Evolutionary conservation across 2,797 vertebrate genomes (phyloP).

Genomic region (Aselliscus stoliczkanus): DNA sequence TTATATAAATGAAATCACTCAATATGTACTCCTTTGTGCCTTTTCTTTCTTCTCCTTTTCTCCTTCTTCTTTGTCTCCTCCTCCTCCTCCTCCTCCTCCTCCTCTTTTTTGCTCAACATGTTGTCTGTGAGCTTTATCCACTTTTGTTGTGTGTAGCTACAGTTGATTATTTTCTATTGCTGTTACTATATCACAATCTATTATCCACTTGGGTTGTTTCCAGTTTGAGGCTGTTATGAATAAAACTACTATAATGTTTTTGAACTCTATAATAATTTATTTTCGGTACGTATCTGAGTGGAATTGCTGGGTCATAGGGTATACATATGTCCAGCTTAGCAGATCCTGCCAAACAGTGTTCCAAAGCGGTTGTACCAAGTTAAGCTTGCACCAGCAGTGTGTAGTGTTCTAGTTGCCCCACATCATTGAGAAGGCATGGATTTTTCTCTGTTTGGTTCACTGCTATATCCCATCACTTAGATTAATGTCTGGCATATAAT

Average conservation of each 20-base stretch:
- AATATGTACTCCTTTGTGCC: background rate
- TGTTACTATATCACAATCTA: background rate
- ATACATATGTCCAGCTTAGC: background rate
- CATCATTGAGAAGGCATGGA: background rate
- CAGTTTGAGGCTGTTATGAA: background rate
- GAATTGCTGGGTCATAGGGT: background rate
- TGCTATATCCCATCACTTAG: background rate
- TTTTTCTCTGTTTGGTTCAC: background rate
- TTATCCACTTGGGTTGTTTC: constrained; percentile 14
- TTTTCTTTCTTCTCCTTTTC: background rate
- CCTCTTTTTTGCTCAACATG: background rate
- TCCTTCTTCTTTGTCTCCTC: no score
- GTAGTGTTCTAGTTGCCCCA: background rate
- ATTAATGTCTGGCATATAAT: background rate
- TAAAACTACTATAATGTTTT: background rate
- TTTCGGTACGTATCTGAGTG: background rate
- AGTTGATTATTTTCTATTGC: background rate
- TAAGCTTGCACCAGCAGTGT: background rate
- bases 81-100: no score
- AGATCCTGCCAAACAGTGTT: background rate
- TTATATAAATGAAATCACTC: background rate
- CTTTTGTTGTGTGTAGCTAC: background rate
- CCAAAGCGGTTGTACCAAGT: background rate
- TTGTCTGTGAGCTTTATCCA: background rate
- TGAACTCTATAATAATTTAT: background rate